phyloP scores from a whole-genome alignment of 2,888 invertebrate genomes.

The Acanthoscelides obtectus region DNA sequence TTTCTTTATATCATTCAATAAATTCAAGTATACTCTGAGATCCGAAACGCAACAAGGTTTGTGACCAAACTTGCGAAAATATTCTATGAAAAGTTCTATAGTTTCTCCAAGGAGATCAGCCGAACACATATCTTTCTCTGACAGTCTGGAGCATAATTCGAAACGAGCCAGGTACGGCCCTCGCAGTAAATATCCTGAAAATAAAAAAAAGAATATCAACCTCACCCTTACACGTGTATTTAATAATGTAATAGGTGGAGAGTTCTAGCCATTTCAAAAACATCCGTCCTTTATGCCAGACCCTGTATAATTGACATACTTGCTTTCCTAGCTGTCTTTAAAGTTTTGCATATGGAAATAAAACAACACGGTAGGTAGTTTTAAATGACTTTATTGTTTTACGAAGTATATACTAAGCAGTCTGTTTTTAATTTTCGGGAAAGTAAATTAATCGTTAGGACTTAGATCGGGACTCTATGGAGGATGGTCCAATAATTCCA shows the following conservation, averaged over 20 bases:
- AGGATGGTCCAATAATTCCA: no score
- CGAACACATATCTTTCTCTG: slow-evolving; percentile 53
- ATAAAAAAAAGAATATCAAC: slow-evolving; percentile 11
- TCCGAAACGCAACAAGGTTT: slow-evolving; percentile 86
- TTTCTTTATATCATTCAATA: slow-evolving; percentile 62
- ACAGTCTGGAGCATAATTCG: slow-evolving; percentile 65
- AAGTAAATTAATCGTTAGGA: no score
- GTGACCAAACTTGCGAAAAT: slow-evolving; percentile 77
- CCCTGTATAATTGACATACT: neutral
- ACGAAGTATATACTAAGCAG: no score
- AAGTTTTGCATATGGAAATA: no score
- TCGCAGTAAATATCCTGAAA: slow-evolving; percentile 53
- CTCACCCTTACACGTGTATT: no score
- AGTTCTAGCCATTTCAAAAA: no score
- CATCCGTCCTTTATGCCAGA: no score
- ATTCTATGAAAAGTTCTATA: slow-evolving; percentile 68
- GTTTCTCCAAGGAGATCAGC: slow-evolving; percentile 57
- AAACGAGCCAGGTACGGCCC: slow-evolving; percentile 83
- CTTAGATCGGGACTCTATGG: no score
- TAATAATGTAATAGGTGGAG: no score
- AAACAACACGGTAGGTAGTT: no score
- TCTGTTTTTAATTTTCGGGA: no score
- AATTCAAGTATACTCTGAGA: slow-evolving; percentile 67
- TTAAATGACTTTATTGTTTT: no score
- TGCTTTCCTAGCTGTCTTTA: neutral